A percentile compares a stretch with the other conserved stretches of the same genome.
These are phyloP conservation scores for Ctenopoma multispine DNA, from an alignment of 2,797 vertebrate genomes.

Conservation along the genomic window DNA sequence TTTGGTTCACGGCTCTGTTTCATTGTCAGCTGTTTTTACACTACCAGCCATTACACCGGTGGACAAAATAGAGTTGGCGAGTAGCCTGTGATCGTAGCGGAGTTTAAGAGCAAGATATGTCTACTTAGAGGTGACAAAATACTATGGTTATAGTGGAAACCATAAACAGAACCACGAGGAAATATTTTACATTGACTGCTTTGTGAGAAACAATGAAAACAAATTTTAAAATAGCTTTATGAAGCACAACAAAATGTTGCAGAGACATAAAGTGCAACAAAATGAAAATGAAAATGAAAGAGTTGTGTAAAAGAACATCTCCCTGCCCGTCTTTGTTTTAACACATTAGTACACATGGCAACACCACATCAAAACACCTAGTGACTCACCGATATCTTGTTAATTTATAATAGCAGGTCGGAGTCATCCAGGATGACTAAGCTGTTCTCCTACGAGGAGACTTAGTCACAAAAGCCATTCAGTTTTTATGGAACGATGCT, in stretches of 20 bases:
- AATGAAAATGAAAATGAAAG: neutral
- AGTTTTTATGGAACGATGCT: neutral
- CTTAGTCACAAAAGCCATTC: constrained; percentile 30
- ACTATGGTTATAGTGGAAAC: too few species aligned
- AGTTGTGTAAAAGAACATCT: constrained; percentile 1
- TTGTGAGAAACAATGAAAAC: too few species aligned
- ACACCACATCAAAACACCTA: constrained; percentile 12
- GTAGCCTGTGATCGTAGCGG: too few species aligned
- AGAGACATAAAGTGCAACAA: neutral
- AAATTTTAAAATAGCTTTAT: neutral
- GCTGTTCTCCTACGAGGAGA: constrained; percentile 9
- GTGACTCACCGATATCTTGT: constrained; percentile 36
- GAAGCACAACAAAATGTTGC: neutral
- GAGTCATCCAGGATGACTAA: constrained; percentile 24
- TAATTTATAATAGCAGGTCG: constrained; percentile 29
- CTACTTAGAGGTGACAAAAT: too few species aligned
- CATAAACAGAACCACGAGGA: too few species aligned
- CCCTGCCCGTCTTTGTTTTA: neutral
- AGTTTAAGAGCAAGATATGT: too few species aligned
- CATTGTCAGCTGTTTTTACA: too few species aligned
- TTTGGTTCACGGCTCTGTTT: too few species aligned
- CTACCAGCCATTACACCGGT: too few species aligned
- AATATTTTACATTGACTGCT: too few species aligned
- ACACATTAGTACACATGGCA: constrained; percentile 11
- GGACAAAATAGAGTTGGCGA: too few species aligned